Conservation (phyloP, 2,113 vertebrate species). For the Anser brachyrhynchus region DNA sequence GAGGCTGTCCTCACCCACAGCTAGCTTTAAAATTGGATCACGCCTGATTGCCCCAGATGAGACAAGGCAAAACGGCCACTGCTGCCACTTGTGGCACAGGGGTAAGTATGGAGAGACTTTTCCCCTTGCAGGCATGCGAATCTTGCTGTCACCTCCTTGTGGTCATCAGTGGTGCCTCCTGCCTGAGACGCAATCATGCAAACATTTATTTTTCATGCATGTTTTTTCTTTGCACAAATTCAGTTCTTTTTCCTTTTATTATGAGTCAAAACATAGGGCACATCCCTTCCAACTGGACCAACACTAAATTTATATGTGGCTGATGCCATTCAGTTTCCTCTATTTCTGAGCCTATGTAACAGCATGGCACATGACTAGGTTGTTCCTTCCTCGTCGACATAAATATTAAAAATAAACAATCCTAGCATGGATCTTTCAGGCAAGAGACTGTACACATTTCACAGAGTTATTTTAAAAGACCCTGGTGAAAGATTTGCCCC, state of each 20-base stretch:
- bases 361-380: not conserved
- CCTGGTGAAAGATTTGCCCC: not conserved
- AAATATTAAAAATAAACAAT: not conserved
- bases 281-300: not conserved
- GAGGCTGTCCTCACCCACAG: accelerated
- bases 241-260: not conserved
- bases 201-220: not conserved
- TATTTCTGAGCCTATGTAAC: not conserved
- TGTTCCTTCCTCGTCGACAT: not conserved
- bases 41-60: not conserved
- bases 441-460: not conserved
- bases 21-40: not conserved
- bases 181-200: not conserved
- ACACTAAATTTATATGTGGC: not conserved
- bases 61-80: not conserved
- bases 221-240: not conserved
- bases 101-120: not conserved
- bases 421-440: not conserved
- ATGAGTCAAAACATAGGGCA: not conserved
- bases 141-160: not conserved
- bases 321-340: not conserved
- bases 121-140: not conserved
- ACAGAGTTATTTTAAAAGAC: not conserved
- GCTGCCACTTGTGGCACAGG: accelerated
- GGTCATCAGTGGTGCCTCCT: not conserved